phyloP scores from a whole-genome alignment of 2,888 invertebrate species.

The Phyto melanocephala region DNA sequence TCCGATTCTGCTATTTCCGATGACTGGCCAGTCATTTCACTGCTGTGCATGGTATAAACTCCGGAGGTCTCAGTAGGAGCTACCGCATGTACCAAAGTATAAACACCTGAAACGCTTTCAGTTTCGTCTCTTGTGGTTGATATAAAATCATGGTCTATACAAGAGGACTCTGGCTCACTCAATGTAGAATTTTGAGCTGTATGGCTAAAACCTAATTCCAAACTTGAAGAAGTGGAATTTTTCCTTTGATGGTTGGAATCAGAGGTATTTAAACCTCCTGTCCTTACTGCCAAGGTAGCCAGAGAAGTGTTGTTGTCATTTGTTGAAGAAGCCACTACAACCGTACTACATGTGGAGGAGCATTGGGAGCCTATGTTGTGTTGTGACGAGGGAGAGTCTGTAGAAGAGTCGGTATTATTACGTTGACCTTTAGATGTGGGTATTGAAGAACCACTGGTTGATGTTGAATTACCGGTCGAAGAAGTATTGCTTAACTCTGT shows the following conservation, averaged over 20 bases:
- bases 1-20: constrained; percentile 82
- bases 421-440: constrained; percentile 66
- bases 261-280: constrained; percentile 70
- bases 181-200: constrained; percentile 91
- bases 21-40: constrained; percentile 80
- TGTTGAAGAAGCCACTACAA: constrained; percentile 83
- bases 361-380: constrained; percentile 89
- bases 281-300: constrained; percentile 68
- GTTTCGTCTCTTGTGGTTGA: constrained; percentile 74
- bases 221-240: constrained; percentile 88
- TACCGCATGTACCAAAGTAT: constrained; percentile 81
- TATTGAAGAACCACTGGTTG: constrained; percentile 68
- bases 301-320: constrained; percentile 68
- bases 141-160: constrained; percentile 82
- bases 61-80: constrained; percentile 92
- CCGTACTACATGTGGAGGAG: constrained; percentile 92
- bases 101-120: constrained; percentile 82
- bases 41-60: constrained; percentile 89
- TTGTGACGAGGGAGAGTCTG: constrained; percentile 79
- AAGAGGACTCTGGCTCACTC: constrained; percentile 85
- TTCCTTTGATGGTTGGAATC: constrained; percentile 73
- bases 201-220: constrained; percentile 91
- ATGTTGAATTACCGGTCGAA: constrained; percentile 65
- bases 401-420: constrained; percentile 72
- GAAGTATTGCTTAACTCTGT: constrained; percentile 65